Evolutionary conservation across 53 echinoderm and acorn worm species (phyloP).

Genomic region (Temnopleurus reevesii): DNA sequence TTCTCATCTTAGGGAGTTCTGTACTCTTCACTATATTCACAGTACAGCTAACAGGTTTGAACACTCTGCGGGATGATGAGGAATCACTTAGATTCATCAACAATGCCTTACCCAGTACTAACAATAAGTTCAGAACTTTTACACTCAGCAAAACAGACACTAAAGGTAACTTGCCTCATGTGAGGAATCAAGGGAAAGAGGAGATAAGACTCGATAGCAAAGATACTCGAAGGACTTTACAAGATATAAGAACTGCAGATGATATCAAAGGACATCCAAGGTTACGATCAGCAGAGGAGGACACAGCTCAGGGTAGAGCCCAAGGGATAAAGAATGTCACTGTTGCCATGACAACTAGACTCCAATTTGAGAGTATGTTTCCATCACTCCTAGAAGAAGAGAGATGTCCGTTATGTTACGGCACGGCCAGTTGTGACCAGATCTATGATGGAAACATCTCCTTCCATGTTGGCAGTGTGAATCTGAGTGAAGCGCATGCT

Average conservation of each 20-base stretch:
- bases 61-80: constrained; percentile 24
- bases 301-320: background rate
- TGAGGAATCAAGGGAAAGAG: background rate
- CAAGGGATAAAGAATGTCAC: constrained; percentile 32
- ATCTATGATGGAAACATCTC: constrained; percentile 83
- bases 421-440: constrained; percentile 75
- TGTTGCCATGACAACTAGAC: constrained; percentile 55
- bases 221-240: constrained; percentile 47
- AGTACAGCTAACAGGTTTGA: constrained; percentile 54
- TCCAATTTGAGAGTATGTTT: constrained; percentile 57
- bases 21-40: constrained; percentile 54
- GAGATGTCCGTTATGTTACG: constrained; percentile 78
- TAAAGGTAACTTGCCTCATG: background rate
- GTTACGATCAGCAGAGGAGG: background rate
- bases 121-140: constrained; percentile 41
- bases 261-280: constrained; percentile 53
- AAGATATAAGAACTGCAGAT: constrained; percentile 53
- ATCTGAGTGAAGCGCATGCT: constrained; percentile 58
- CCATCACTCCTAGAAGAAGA: constrained; percentile 74
- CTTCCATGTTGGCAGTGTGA: constrained; percentile 54
- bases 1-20: constrained; percentile 32
- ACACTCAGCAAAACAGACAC: background rate
- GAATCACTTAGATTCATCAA: constrained; percentile 49
- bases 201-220: constrained; percentile 1
- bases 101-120: constrained; percentile 58